A percentile compares a stretch with the other conserved stretches of the same genome.
phyloP scores from a whole-genome alignment of 2,888 invertebrate species.

The Cerceris ruficornis region DNA sequence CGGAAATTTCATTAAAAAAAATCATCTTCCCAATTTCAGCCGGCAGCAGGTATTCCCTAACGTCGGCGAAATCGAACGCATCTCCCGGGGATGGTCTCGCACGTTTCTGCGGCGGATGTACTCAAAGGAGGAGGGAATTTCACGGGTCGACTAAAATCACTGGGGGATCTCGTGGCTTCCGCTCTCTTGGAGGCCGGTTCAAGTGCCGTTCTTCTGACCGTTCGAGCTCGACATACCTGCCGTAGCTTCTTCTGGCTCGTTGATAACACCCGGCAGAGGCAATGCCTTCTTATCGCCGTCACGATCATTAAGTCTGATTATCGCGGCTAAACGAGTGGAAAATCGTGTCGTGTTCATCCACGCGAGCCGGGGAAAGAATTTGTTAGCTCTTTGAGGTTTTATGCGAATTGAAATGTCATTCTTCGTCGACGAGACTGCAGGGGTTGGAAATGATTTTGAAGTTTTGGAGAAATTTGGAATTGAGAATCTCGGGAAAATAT shows the following conservation, averaged over 20 bases:
- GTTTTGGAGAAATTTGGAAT: too few relatives aligned
- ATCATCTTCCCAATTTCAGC: too few relatives aligned
- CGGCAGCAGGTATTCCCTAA: background rate
- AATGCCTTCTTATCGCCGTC: conserved; percentile 27
- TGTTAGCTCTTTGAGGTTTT: too few relatives aligned
- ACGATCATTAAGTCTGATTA: conserved; percentile 32
- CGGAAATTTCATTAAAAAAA: too few relatives aligned
- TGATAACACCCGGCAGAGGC: conserved; percentile 1
- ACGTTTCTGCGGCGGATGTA: background rate
- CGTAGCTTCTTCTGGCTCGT: conserved; percentile 11
- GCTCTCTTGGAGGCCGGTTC: background rate
- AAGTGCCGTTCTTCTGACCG: conserved; percentile 1
- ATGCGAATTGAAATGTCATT: too few relatives aligned
- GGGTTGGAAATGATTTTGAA: too few relatives aligned
- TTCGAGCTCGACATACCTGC: background rate
- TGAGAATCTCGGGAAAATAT: too few relatives aligned
- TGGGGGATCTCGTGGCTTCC: conserved; percentile 21
- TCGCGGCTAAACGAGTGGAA: conserved; percentile 15
- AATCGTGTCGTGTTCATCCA: conserved; percentile 14
- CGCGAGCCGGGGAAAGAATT: too few relatives aligned
- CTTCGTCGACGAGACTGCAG: too few relatives aligned
- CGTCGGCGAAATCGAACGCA: conserved; percentile 24
- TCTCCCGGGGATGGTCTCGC: background rate
- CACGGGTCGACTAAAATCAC: conserved; percentile 17
- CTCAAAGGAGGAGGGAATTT: conserved; percentile 15